Conservation (phyloP, 2,113 vertebrate species). For the Grammomys dolichurus region DNA sequence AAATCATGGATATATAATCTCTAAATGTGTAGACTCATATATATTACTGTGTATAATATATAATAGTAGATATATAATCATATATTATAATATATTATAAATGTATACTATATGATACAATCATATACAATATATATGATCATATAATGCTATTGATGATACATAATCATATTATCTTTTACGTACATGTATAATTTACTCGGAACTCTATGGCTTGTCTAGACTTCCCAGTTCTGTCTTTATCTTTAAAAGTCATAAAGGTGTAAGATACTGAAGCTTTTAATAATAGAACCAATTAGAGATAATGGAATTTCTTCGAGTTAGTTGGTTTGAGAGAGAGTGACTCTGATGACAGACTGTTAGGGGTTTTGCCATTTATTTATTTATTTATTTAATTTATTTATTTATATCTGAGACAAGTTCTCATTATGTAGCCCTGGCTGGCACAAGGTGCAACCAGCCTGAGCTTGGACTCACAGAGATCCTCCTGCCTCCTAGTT, state of each 20-base stretch:
- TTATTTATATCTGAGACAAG: background rate
- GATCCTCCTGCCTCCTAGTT: background rate
- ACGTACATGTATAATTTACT: background rate
- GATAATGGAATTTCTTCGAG: background rate
- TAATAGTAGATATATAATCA: background rate
- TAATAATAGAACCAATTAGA: background rate
- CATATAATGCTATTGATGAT: too few relatives aligned
- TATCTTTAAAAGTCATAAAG: background rate
- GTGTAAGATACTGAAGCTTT: background rate
- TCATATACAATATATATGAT: background rate
- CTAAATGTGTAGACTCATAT: background rate
- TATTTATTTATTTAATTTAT: background rate
- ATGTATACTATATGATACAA: too few relatives aligned
- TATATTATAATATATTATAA: background rate
- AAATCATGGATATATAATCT: background rate
- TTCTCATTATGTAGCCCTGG: background rate
- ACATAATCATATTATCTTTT: background rate
- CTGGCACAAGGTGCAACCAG: background rate
- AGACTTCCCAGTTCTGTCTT: background rate
- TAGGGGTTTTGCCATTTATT: conserved; percentile 1
- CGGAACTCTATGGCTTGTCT: background rate
- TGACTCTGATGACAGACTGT: background rate
- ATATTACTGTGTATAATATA: background rate
- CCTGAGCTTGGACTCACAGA: background rate
- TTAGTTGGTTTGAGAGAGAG: background rate